Conservation (phyloP, 2,113 vertebrate genomes). For the Cariama cristata region DNA sequence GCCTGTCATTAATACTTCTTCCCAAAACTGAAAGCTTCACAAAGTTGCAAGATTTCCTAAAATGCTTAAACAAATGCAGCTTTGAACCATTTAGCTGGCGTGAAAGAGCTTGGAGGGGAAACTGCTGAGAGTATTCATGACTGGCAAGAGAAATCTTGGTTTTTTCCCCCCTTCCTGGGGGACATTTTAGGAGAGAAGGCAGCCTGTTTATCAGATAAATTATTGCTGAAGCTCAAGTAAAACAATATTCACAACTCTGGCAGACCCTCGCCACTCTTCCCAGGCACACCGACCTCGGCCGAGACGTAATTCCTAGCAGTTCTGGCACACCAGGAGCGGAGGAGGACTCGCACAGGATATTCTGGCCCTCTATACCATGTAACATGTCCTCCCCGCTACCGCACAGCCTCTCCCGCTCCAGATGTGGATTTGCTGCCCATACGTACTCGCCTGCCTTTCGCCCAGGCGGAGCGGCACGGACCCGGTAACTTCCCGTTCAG, state of each 20-base stretch:
- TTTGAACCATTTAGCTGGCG: not conserved
- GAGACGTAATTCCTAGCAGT: not conserved
- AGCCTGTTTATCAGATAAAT: not conserved
- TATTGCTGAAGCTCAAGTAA: not conserved
- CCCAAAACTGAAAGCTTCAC: constrained; percentile 3
- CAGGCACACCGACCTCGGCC: not conserved
- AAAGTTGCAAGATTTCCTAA: constrained; percentile 37
- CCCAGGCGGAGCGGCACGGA: not conserved
- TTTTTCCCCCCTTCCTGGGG: not conserved
- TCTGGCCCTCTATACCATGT: not conserved
- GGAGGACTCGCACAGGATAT: not conserved
- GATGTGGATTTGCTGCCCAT: not conserved
- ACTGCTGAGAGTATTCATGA: not conserved
- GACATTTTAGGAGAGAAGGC: constrained; percentile 15
- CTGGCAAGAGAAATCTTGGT: not conserved
- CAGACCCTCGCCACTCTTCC: not conserved
- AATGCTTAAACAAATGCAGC: not conserved
- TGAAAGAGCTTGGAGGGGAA: not conserved
- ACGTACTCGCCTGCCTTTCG: not conserved
- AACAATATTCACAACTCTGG: not conserved
- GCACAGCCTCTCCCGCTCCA: constrained; percentile 1
- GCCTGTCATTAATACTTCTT: not conserved
- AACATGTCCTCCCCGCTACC: not conserved
- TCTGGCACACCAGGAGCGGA: not conserved
- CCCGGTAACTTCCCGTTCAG: not conserved